A percentile compares a stretch with the other conserved stretches of the same genome.
These are phyloP conservation scores for Laspeyria flexula DNA, from an alignment of 2,888 invertebrate genomes.

Conservation along the genomic window DNA sequence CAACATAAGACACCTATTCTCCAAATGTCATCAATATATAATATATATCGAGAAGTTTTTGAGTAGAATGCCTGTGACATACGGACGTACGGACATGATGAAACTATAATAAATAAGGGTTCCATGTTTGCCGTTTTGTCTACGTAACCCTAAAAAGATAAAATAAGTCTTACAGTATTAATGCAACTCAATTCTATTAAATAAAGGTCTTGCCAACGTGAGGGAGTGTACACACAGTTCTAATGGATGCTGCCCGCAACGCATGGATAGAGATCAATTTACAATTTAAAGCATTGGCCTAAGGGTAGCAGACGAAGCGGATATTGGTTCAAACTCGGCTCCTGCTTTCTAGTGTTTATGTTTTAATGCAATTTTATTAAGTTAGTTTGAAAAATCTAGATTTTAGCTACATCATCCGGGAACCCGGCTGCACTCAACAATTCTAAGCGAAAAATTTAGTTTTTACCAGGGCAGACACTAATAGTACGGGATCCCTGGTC, in stretches of 20 bases:
- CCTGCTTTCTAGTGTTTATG: neutral
- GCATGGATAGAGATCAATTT: conserved; percentile 41
- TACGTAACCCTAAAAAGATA: no score
- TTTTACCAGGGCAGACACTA: no score
- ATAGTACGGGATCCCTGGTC: no score
- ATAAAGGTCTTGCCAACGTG: neutral
- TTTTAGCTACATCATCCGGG: no score
- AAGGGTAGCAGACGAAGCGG: conserved; percentile 24
- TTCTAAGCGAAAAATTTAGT: neutral
- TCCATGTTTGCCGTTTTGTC: no score
- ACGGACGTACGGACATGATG: no score
- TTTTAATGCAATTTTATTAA: neutral
- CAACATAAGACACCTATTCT: no score
- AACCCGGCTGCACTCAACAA: no score
- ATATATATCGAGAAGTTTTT: no score
- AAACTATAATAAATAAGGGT: no score
- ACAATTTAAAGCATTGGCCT: conserved; percentile 43
- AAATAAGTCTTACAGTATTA: neutral
- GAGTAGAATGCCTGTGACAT: no score
- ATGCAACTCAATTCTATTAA: neutral
- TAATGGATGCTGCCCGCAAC: conserved; percentile 33
- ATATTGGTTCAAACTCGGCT: conserved; percentile 19
- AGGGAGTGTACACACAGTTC: neutral
- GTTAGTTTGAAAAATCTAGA: conserved; percentile 3
- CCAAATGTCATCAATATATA: no score